Evolutionary conservation across 2,113 vertebrate species (phyloP), one percentile per base, ranked within the genome.

Genomic region (Salvelinus fontinalis): DNA sequence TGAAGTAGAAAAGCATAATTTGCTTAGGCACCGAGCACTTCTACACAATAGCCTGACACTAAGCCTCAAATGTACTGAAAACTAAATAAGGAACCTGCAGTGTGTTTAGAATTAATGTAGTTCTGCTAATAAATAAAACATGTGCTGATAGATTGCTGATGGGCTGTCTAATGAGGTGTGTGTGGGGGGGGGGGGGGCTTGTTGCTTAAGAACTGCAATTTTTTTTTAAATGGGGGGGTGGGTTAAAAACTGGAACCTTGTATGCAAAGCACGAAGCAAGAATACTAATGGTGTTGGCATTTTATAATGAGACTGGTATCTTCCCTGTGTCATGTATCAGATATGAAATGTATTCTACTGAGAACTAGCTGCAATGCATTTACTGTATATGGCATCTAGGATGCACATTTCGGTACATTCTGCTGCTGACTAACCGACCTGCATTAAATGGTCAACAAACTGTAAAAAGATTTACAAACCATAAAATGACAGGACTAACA

Each of bases 111-210:
- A 81, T 76, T 51, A 91, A 82, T 49, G 60, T 75, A 67, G 79
- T 48, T 76, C 73, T 39, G 70, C 78, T 89, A 75, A 90, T 91
- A 85, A 91, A 92, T 91, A 87, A 90, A 78, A 84, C 86, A 81
- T 44, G 39, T 73, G 75, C 79, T 87, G 83, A 91, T 86, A 84
- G 85, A 89, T 89, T 85, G 81, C 87, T 90, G 89, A 93, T 92
- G 87, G 92, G 87, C 84, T 89, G 82, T 89, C 81, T 91, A 91
- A 92, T 92, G 86, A 91, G 89, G 70, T 82, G 70, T 0, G 24
- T n/a, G n/a, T n/a, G 24, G 24, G 24, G 24, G 24, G 24, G 69
- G 76, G 81, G 73, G 20, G 9, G 20, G 9, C 86, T 54, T 18
- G 51, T 82, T 86, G 86, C 90, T 91, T 89, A 89, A 80, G 71